These are phyloP conservation scores for Stomatorhinus ivindoensis DNA, from an alignment of 2,113 vertebrate species.

Conservation along the genomic window DNA sequence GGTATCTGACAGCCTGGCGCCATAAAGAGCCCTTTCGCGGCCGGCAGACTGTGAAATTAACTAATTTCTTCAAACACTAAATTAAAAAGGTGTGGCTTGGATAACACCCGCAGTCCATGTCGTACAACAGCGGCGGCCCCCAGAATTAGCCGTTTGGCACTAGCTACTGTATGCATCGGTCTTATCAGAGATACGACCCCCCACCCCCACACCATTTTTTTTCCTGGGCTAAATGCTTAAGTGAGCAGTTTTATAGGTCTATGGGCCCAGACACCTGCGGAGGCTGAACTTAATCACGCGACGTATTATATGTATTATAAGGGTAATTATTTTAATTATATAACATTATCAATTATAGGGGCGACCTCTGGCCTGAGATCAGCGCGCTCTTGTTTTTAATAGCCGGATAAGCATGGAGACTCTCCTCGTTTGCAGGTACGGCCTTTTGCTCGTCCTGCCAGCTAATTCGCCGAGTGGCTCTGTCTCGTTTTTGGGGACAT, in stretches of 20 bases:
- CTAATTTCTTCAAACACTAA: slow-evolving; percentile 18
- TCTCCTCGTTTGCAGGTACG: slow-evolving; percentile 47
- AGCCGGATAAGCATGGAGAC: slow-evolving; percentile 34
- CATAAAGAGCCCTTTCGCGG: slow-evolving; percentile 25
- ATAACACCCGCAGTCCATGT: background rate
- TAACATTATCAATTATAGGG: slow-evolving; percentile 31
- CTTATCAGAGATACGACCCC: background rate
- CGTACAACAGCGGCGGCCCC: background rate
- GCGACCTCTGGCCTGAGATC: slow-evolving; percentile 37
- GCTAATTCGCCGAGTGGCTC: slow-evolving; percentile 52
- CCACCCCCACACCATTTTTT: background rate
- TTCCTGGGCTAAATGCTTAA: slow-evolving; percentile 25
- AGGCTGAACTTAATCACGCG: slow-evolving; percentile 38
- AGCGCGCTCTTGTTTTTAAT: slow-evolving; percentile 49
- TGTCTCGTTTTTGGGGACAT: slow-evolving; percentile 54
- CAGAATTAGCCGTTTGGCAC: background rate
- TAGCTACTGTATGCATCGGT: background rate
- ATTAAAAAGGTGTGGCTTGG: slow-evolving; percentile 12
- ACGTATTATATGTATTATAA: slow-evolving; percentile 30
- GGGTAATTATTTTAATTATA: slow-evolving; percentile 17
- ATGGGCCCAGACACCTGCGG: slow-evolving; percentile 23
- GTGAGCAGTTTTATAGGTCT: slow-evolving; percentile 17
- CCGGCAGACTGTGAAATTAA: slow-evolving; percentile 18
- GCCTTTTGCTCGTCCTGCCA: slow-evolving; percentile 44
- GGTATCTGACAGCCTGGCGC: slow-evolving; percentile 40